phyloP scores from a whole-genome alignment of 1,140 invertebrate genomes.

The Dufourea novaeangliae region DNA sequence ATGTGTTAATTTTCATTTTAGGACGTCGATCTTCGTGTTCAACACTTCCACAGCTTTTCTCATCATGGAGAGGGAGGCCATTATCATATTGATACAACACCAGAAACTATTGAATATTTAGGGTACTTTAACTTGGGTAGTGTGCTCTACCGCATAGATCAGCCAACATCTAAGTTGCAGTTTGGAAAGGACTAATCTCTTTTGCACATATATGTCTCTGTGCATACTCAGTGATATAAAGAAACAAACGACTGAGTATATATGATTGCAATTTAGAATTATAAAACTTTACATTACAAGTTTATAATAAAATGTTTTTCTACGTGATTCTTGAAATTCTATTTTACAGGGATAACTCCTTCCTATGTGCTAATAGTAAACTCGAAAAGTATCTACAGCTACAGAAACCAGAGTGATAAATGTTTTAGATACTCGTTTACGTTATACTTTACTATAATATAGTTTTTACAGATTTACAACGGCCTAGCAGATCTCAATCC shows the following conservation, averaged over 20 bases:
- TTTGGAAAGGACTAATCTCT: constrained; percentile 83
- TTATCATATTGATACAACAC: constrained; percentile 97
- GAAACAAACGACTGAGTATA: neutral
- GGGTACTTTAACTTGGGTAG: constrained; percentile 93
- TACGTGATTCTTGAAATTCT: neutral
- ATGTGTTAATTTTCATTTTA: constrained; percentile 70
- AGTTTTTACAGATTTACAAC: constrained; percentile 15
- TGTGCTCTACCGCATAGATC: constrained; percentile 90
- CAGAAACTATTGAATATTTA: constrained; percentile 91
- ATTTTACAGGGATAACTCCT: neutral
- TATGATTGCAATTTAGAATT: neutral
- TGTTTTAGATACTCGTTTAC: neutral
- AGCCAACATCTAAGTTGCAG: constrained; percentile 83
- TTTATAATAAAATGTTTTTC: constrained; percentile 5
- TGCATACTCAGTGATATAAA: neutral
- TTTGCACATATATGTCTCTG: constrained; percentile 18
- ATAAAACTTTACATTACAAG: neutral
- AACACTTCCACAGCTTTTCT: constrained; percentile 97
- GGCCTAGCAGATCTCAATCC: constrained; percentile 1
- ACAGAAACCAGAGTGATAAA: neutral
- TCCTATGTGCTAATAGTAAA: neutral
- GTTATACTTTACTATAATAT: neutral
- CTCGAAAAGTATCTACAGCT: neutral
- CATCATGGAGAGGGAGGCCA: constrained; percentile 94
- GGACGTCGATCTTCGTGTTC: constrained; percentile 93